Evolutionary conservation across 2,888 invertebrate species (phyloP).

Genomic region (Idaea aversata): DNA sequence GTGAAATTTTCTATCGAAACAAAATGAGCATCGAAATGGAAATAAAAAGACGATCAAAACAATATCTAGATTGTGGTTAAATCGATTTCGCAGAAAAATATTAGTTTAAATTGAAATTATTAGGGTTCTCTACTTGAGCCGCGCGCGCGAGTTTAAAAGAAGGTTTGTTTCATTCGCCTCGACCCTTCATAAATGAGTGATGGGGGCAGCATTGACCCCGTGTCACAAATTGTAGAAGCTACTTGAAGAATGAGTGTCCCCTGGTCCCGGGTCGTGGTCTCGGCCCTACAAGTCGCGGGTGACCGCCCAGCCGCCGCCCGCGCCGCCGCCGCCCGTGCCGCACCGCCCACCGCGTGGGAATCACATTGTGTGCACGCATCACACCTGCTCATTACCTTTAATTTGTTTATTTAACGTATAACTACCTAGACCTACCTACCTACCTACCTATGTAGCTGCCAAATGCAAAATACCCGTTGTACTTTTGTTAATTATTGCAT

Average conservation of each 20-base stretch:
- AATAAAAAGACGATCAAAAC: no score
- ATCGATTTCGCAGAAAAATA: no score
- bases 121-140: no score
- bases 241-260: background rate
- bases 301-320: conserved; percentile 8
- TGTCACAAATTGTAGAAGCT: background rate
- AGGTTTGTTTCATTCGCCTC: background rate
- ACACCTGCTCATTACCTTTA: background rate
- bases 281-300: background rate
- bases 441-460: conserved; percentile 8
- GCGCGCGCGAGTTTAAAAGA: no score
- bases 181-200: background rate
- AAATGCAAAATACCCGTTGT: no score
- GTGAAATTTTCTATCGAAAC: no score
- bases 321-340: conserved; percentile 7
- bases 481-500: no score
- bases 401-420: background rate
- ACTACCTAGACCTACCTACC: conserved; percentile 6
- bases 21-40: no score
- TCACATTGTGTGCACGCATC: conserved; percentile 22
- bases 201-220: background rate
- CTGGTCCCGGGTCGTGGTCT: background rate
- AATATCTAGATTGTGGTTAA: no score
- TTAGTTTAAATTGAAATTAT: no score
- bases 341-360: conserved; percentile 22